Base-by-base conservation (phyloP, 2,888 invertebrate genomes). In the Caenorhabditis afra region DNA sequence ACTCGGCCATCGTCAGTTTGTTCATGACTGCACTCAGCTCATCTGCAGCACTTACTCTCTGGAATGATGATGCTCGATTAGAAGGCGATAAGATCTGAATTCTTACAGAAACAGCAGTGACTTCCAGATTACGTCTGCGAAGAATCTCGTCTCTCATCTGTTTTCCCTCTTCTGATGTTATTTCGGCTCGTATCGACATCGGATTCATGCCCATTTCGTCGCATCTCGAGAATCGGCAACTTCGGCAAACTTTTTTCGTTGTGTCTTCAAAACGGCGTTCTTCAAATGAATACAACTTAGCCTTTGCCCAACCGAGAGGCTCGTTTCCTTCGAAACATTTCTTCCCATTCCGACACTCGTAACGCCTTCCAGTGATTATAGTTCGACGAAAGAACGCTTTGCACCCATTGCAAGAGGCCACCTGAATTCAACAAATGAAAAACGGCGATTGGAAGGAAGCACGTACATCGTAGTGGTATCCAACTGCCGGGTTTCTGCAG, bases 391-490 rank as follows among this genome's bases (percentile, higher is more conserved):
- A 75, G 22, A 75, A 75, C 14, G 80, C 68, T 47, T 80, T 80
- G 62, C 80, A 80, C 0, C 80, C 80, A 47, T 80, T 80, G 58
- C 80, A 80, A 5, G 81, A 61, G 8, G 84, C 68, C 14, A 81
- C 81, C 82, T 82, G 62, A 16, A 47, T 20, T 49, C 37, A 12
- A 5, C 29, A 29, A 29, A 29, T 29, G 29, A 5, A 29, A 29
- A 7, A 29, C 4, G n/a, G n/a, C n/a, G n/a, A 29, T 8, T 41
- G 44, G 39, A 44, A 61, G 8, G 22, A 14, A 50, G n/a, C n/a
- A n/a, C 77, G 12, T 37, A 81, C 83, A 44, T 84, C 81, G 47
- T 84, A 84, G 41, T 84, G 83, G 29, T 81, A 85, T 44, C 85
- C 85, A 12, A 81, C 71, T 0, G 85, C 83, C 1, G 53, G 49